These are phyloP conservation scores for Heteractis magnifica DNA, from an alignment of 92 coral and sea anemone genomes.

Conservation along the genomic window DNA sequence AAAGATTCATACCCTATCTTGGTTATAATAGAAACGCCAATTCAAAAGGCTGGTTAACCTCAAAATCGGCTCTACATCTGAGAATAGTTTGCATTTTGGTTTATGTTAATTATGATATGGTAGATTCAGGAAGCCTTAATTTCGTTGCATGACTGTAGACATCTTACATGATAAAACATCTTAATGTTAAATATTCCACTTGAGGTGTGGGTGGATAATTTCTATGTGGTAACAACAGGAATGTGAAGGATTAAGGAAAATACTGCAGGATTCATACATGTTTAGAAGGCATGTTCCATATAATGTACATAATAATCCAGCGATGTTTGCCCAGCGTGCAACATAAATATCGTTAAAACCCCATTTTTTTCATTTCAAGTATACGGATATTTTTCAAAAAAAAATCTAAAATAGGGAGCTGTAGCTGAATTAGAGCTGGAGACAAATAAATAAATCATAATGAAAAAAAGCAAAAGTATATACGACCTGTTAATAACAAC, in stretches of 20 bases:
- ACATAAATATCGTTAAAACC: neutral
- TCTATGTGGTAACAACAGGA: slow-evolving; percentile 2
- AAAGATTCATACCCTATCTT: neutral
- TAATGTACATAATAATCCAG: neutral
- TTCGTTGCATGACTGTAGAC: neutral
- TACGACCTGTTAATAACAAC: slow-evolving; percentile 31
- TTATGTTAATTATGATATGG: neutral
- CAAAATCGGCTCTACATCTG: neutral
- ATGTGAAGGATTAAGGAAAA: neutral
- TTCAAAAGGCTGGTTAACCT: slow-evolving; percentile 21
- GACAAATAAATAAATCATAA: slow-evolving; percentile 32
- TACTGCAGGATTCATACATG: neutral
- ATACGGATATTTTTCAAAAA: neutral
- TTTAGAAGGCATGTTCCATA: neutral
- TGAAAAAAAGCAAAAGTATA: neutral
- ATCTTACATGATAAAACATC: neutral
- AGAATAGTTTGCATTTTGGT: neutral
- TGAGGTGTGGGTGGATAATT: neutral
- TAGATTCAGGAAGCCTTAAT: neutral
- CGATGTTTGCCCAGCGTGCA: slow-evolving; percentile 25
- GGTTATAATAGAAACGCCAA: neutral
- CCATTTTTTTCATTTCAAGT: neutral
- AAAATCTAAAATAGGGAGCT: slow-evolving; percentile 12
- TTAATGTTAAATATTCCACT: neutral
- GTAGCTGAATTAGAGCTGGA: slow-evolving; percentile 13